These are phyloP conservation scores for Ochropleura plecta DNA, from an alignment of 2,888 invertebrate species.

Conservation along the genomic window DNA sequence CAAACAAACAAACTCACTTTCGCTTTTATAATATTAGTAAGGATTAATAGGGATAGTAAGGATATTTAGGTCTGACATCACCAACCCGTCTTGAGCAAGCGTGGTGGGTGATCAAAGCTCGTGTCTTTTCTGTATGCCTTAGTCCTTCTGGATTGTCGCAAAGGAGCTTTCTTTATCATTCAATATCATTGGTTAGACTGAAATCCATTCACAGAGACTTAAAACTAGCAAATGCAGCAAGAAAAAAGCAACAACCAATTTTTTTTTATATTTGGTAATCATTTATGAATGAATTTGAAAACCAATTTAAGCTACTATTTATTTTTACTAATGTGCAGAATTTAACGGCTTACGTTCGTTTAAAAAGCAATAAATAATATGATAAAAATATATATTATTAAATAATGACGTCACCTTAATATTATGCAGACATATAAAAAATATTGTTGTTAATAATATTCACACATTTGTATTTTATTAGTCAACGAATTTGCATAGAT, in stretches of 20 bases:
- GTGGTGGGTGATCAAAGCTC: too few species aligned
- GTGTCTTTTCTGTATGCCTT: too few species aligned
- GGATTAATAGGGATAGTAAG: too few species aligned
- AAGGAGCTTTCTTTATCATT: background rate
- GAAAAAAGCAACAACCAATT: fast-evolving
- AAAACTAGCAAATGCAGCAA: background rate
- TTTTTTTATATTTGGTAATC: background rate
- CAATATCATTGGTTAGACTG: too few species aligned
- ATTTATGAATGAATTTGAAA: constrained; percentile 2
- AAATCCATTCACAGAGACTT: background rate
- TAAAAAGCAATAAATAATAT: constrained; percentile 26
- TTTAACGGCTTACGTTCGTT: constrained; percentile 18
- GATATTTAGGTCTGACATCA: too few species aligned
- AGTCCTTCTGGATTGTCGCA: background rate
- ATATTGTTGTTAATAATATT: constrained; percentile 18
- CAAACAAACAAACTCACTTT: too few species aligned
- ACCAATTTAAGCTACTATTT: background rate
- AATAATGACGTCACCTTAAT: constrained; percentile 35
- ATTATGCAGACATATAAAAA: constrained; percentile 25
- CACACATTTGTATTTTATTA: constrained; percentile 33
- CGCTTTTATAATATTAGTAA: too few species aligned
- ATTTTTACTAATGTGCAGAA: constrained; percentile 10
- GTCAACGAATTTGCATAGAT: constrained; percentile 36
- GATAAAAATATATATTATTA: constrained; percentile 7
- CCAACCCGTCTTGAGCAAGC: too few species aligned